Base-by-base conservation (phyloP, 1,140 invertebrate genomes). In the Oscheius sp. region DNA sequence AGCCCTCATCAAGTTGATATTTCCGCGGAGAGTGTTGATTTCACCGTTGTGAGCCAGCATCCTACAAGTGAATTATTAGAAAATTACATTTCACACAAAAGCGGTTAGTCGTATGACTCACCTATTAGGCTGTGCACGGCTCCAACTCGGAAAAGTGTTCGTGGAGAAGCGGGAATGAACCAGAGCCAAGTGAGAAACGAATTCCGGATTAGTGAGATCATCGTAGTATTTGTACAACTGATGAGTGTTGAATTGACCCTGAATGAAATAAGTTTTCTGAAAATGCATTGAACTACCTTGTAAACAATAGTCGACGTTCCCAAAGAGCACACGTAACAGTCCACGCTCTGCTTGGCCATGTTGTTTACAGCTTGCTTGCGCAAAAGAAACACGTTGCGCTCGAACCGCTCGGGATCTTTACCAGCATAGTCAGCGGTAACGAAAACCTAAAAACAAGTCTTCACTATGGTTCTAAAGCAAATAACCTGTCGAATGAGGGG, bases 101-200 rank as follows among this genome's bases (percentile, higher is more conserved):
- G n/a, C n/a, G n/a, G n/a, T n/a, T n/a, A n/a, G n/a, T n/a, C n/a
- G n/a, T 45, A 45, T 18, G 15, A 20, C 26, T 59, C 87, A 94
- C 92, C 95, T 90, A 80, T 97, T 88, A n/a, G 96, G 96, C 88
- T 99, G 96, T 15, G 96, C 95, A 80, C 95, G 89, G 86, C 97
- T 95, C 96, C 96, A 99, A 83, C 92, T 95, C 3, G 96, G 96
- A 82, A 98, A 98, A 23, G 96, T 99, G 86, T 99, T 99, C 55
- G 96, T 99, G 1, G 94, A 97, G 87, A 99, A 99, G 74, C 91
- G 88, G 23, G 95, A 97, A 85, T 99, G 96, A 1, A 99, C 94
- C 80, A 99, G 85, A 28, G 95, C 93, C 80, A 99, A 82, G 84
- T 97, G 96, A 0, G 94, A 95, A 78, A 94, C 91, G 85, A 92